These are phyloP conservation scores for Ciconia stormi DNA, from an alignment of 2,113 vertebrate genomes.

Conservation along the genomic window DNA sequence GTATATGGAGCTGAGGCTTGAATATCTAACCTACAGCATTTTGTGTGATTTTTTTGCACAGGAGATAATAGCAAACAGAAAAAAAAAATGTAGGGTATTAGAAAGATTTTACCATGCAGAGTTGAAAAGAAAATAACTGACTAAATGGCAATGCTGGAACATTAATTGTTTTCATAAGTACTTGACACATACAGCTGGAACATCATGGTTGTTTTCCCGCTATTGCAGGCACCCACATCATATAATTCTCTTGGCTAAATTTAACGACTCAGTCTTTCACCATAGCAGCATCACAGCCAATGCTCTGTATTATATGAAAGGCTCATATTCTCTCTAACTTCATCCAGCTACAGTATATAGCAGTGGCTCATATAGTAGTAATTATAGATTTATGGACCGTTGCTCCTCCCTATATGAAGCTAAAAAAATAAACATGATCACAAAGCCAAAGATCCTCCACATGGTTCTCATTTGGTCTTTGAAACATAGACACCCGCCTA, in stretches of 20 bases:
- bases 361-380: background rate
- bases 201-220: background rate
- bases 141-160: background rate
- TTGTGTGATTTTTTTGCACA: background rate
- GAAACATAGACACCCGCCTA: background rate
- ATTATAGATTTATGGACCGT: background rate
- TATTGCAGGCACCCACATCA: background rate
- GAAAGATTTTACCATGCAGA: background rate
- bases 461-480: slow-evolving; percentile 13
- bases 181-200: slow-evolving; percentile 16
- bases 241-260: background rate
- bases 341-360: background rate
- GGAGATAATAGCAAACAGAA: background rate
- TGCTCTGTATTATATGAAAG: background rate
- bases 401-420: background rate
- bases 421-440: background rate
- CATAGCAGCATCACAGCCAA: background rate
- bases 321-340: background rate
- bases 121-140: background rate
- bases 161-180: background rate
- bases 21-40: background rate
- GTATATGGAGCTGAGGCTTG: background rate
- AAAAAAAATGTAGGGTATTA: background rate
- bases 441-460: background rate
- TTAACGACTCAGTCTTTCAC: background rate